These are phyloP conservation scores for Pterophyllum scalare DNA, from an alignment of 2,113 vertebrate genomes.

Conservation along the genomic window DNA sequence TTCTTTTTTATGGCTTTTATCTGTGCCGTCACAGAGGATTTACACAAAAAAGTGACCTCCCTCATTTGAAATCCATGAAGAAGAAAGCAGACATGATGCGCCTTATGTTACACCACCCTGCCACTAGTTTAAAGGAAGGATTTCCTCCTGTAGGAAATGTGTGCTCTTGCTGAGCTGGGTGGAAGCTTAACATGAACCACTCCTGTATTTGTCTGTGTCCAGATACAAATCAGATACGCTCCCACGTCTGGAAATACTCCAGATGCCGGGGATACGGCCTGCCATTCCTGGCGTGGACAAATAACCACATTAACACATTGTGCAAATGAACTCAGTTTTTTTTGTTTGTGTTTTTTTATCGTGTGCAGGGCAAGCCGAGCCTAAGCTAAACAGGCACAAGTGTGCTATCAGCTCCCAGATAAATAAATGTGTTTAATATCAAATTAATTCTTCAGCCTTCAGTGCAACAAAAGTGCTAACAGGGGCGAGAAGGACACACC, in stretches of 20 bases:
- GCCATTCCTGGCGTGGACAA: neutral
- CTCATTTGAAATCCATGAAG: neutral
- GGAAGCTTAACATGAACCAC: neutral
- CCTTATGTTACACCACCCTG: neutral
- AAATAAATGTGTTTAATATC: neutral
- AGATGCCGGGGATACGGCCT: neutral
- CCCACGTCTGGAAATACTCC: neutral
- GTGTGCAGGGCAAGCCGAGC: neutral
- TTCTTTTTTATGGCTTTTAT: neutral
- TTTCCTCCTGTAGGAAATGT: neutral
- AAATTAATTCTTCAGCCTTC: neutral
- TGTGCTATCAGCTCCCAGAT: neutral
- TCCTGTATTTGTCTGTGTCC: neutral
- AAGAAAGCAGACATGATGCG: neutral
- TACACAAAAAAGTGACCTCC: constrained; percentile 2
- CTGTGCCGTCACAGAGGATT: neutral
- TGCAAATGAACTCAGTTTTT: neutral
- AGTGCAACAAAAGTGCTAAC: neutral
- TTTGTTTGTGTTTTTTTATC: neutral
- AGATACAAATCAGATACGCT: neutral
- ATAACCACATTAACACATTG: neutral
- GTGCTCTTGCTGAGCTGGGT: neutral
- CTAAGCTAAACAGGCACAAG: neutral
- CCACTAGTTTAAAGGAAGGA: neutral
- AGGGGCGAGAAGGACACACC: neutral